A percentile compares a stretch with the other conserved stretches of the same genome.
Evolutionary conservation across 2,888 invertebrate species (phyloP).

Genomic region (Elegia similella): DNA sequence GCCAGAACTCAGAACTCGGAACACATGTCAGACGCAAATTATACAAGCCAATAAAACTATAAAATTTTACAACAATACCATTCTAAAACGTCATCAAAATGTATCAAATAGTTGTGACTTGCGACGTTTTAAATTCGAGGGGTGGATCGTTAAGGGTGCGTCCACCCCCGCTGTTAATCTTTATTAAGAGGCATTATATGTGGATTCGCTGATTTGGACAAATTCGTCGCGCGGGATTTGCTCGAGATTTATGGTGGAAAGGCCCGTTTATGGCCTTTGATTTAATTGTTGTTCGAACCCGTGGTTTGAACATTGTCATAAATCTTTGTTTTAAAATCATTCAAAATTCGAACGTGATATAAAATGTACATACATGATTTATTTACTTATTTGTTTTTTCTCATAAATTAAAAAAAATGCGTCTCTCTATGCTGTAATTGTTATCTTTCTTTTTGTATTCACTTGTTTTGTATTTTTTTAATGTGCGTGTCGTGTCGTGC

Average conservation of each 20-base stretch:
- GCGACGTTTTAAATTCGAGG: constrained; percentile 23
- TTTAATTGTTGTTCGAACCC: constrained; percentile 22
- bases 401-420: too few relatives aligned
- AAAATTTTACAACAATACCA: background rate
- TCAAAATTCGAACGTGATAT: too few relatives aligned
- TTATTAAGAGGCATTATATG: constrained; percentile 71
- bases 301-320: background rate
- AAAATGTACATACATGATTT: too few relatives aligned
- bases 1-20: constrained; percentile 19
- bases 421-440: too few relatives aligned
- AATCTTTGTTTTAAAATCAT: too few relatives aligned
- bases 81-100: background rate
- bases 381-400: too few relatives aligned
- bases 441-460: too few relatives aligned
- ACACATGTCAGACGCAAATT: constrained; percentile 27
- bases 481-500: too few relatives aligned
- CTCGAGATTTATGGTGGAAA: constrained; percentile 46
- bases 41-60: constrained; percentile 16
- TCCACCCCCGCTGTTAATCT: constrained; percentile 63
- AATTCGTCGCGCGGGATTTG: constrained; percentile 57
- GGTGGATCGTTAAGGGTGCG: constrained; percentile 35
- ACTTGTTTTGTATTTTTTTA: too few relatives aligned
- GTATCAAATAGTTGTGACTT: constrained; percentile 3
- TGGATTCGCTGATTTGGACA: constrained; percentile 56
- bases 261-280: constrained; percentile 37